Evolutionary conservation across 2,888 invertebrate genomes (phyloP).

Genomic region (Drosophila kambysellisi): DNA sequence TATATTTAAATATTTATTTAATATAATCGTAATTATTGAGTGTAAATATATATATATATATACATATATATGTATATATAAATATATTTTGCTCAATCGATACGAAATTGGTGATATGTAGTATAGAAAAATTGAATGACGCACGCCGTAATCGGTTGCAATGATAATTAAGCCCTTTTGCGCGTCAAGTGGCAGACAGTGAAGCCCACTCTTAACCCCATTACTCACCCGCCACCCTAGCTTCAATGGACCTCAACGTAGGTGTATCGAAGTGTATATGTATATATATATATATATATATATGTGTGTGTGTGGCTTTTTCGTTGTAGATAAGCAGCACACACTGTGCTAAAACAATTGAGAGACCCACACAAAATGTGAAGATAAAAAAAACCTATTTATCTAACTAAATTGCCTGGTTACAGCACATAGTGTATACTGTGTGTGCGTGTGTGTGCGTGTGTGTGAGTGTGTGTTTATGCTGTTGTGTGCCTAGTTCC

Average conservation of each 20-base stretch:
- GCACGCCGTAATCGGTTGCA: slow-evolving; percentile 40
- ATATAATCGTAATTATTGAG: not conserved
- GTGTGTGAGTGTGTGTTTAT: not conserved
- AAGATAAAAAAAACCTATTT: not conserved
- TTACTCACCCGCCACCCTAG: not conserved
- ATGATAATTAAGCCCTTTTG: slow-evolving; percentile 35
- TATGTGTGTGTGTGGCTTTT: slow-evolving; percentile 10
- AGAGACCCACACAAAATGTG: slow-evolving; percentile 9
- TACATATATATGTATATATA: not conserved
- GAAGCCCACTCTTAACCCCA: not conserved
- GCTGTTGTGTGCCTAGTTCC: slow-evolving; percentile 24
- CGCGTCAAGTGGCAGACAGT: not conserved
- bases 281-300: slow-evolving; percentile 10
- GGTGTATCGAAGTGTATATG: slow-evolving; percentile 3
- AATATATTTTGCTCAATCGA: slow-evolving; percentile 14
- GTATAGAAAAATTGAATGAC: slow-evolving; percentile 15
- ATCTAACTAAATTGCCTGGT: not conserved
- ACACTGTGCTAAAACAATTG: slow-evolving; percentile 36
- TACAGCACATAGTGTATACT: not conserved
- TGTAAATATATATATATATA: not conserved
- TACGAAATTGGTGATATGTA: slow-evolving; percentile 9
- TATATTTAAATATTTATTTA: too few species aligned
- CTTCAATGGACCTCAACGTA: not conserved
- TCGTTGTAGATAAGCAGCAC: slow-evolving; percentile 41
- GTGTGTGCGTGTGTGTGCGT: slow-evolving; percentile 3